phyloP scores from a whole-genome alignment of 2,797 vertebrate species.

The Numenius phaeopus region DNA sequence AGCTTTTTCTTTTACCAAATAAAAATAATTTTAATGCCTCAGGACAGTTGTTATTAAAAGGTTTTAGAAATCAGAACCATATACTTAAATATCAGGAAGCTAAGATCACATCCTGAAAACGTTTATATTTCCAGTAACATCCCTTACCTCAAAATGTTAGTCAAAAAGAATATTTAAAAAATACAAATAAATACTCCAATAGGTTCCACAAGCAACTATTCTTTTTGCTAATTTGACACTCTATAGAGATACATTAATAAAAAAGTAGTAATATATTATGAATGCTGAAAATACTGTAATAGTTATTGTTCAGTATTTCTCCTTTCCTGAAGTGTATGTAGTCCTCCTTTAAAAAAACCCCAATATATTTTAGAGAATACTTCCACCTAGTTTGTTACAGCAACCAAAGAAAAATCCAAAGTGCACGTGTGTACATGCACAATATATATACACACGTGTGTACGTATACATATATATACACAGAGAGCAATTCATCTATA shows the following conservation, averaged over 20 bases:
- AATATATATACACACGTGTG: neutral
- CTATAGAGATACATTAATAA: neutral
- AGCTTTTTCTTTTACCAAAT: neutral
- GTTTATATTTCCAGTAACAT: neutral
- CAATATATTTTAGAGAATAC: neutral
- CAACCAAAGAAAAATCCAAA: neutral
- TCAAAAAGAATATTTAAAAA: neutral
- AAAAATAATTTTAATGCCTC: neutral
- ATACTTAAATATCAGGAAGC: neutral
- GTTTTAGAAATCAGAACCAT: neutral
- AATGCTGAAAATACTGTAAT: too few relatives aligned
- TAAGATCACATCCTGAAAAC: neutral
- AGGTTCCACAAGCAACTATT: neutral
- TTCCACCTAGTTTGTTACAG: neutral
- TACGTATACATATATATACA: neutral
- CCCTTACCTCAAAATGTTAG: neutral
- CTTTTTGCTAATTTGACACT: neutral
- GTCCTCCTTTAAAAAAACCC: neutral
- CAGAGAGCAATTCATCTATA: accelerated
- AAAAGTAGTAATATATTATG: neutral
- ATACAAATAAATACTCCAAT: neutral
- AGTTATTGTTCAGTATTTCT: neutral
- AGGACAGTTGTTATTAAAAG: neutral
- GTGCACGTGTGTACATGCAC: accelerated
- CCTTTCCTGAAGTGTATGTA: neutral